Conservation (phyloP, 1,140 invertebrate species). For the Anoplolepis gracilipes region DNA sequence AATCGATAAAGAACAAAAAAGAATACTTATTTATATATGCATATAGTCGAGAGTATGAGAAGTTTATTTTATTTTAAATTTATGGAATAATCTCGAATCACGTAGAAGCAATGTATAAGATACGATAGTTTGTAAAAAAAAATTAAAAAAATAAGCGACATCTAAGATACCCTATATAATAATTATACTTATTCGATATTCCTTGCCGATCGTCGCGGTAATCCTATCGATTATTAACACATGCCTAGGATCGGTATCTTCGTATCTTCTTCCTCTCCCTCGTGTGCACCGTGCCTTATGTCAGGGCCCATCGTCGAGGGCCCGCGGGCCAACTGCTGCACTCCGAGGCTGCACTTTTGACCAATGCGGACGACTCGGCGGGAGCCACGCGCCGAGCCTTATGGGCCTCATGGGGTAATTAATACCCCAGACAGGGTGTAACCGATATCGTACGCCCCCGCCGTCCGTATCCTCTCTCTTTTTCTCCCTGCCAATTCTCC, state of each 20-base stretch:
- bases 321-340: slow-evolving; percentile 74
- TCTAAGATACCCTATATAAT: slow-evolving; percentile 31
- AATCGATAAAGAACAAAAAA: neutral
- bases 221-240: slow-evolving; percentile 58
- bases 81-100: too few relatives aligned
- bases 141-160: slow-evolving; percentile 21
- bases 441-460: slow-evolving; percentile 76
- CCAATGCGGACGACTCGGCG: slow-evolving; percentile 65
- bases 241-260: slow-evolving; percentile 65
- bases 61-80: too few relatives aligned
- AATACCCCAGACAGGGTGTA: slow-evolving; percentile 77
- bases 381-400: slow-evolving; percentile 73
- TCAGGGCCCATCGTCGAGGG: slow-evolving; percentile 38
- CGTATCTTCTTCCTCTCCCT: slow-evolving; percentile 50
- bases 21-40: neutral
- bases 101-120: neutral
- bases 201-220: slow-evolving; percentile 44
- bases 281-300: slow-evolving; percentile 55
- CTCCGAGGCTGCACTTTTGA: slow-evolving; percentile 60
- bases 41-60: too few relatives aligned
- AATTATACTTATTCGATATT: slow-evolving; percentile 56
- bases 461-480: slow-evolving; percentile 68
- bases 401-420: slow-evolving; percentile 73
- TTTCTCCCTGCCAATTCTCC: neutral
- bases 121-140: neutral